These are phyloP conservation scores for Apocheima hispidaria DNA, from an alignment of 2,888 invertebrate genomes.

Conservation along the genomic window DNA sequence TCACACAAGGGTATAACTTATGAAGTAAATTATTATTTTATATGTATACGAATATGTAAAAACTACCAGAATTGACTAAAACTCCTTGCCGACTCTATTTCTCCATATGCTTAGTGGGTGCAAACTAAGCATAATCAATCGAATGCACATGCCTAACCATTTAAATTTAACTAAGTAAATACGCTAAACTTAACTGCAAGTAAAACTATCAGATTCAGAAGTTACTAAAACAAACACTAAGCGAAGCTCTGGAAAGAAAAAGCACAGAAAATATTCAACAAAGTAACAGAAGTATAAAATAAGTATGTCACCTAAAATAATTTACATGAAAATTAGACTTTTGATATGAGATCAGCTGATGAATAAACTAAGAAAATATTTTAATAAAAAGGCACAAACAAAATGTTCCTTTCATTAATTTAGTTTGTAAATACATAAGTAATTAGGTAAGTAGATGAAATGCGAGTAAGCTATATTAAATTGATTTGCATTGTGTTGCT, in stretches of 20 bases:
- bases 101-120: not conserved
- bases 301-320: conserved; percentile 15
- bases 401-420: conserved; percentile 2
- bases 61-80: not conserved
- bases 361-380: conserved; percentile 39
- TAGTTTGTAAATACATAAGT: conserved; percentile 1
- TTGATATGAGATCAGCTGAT: conserved; percentile 38
- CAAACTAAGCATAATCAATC: conserved; percentile 15
- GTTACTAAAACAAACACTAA: conserved; percentile 14
- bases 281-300: conserved; percentile 8
- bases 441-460: conserved; percentile 30
- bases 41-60: not conserved
- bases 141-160: conserved; percentile 16
- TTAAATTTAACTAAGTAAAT: conserved; percentile 31
- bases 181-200: conserved; percentile 35
- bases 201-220: conserved; percentile 43
- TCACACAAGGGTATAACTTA: not conserved
- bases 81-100: not conserved
- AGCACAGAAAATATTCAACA: not conserved
- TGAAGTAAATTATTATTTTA: not conserved
- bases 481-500: conserved; percentile 47
- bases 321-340: conserved; percentile 38
- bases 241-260: conserved; percentile 10
- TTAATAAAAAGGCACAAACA: not conserved
- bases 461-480: conserved; percentile 21